Evolutionary conservation across 2,113 vertebrate genomes (phyloP).

Genomic region (Sclerurus mexicanus): DNA sequence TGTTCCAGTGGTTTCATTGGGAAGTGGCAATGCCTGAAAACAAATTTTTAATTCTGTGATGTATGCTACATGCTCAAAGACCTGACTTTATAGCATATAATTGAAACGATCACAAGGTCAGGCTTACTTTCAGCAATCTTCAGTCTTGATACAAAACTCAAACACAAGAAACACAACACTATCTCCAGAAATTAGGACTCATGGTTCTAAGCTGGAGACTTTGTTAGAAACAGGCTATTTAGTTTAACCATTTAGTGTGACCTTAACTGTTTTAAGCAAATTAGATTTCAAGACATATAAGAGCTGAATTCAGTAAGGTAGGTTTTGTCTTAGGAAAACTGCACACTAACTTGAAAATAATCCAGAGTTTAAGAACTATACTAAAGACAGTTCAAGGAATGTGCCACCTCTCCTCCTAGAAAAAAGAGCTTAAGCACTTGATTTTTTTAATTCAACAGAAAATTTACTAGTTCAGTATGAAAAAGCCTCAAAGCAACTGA

Average conservation of each 20-base stretch:
- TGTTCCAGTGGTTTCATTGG: not conserved
- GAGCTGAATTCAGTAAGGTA: not conserved
- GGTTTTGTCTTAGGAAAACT: not conserved
- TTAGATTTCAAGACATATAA: not conserved
- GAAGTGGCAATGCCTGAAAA: not conserved
- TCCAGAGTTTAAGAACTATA: not conserved
- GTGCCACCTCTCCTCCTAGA: not conserved
- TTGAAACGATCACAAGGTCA: not conserved
- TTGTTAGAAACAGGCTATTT: not conserved
- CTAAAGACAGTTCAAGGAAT: not conserved
- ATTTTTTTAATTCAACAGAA: not conserved
- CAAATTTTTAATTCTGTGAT: not conserved
- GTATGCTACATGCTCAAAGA: not conserved
- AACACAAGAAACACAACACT: not conserved
- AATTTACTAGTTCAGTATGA: not conserved
- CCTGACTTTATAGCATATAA: not conserved
- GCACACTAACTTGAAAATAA: not conserved
- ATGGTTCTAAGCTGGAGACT: not conserved
- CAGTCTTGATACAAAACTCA: not conserved
- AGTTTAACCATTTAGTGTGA: not conserved
- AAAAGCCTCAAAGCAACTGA: not conserved
- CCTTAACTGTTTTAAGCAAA: not conserved
- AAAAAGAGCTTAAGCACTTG: not conserved
- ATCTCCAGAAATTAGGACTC: not conserved
- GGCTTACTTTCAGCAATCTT: not conserved